These are phyloP conservation scores for Ctenicera cuprea DNA, from an alignment of 2,888 invertebrate genomes.

Conservation along the genomic window DNA sequence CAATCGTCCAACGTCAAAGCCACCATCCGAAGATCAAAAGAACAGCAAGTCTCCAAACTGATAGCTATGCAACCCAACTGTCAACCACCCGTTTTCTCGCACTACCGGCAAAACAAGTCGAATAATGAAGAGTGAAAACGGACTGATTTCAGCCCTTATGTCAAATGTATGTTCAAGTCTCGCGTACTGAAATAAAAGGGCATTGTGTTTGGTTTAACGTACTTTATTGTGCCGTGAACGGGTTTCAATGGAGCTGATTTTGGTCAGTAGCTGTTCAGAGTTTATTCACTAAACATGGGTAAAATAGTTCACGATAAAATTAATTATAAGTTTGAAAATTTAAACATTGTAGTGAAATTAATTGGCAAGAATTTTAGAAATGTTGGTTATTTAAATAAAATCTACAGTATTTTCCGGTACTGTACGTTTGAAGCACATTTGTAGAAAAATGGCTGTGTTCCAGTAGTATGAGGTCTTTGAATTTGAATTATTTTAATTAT, in stretches of 20 bases:
- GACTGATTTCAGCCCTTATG: constrained; percentile 54
- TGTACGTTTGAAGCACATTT: too few species aligned
- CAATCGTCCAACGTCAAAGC: neutral
- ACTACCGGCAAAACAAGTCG: constrained; percentile 47
- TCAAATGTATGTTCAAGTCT: constrained; percentile 52
- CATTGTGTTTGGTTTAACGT: constrained; percentile 50
- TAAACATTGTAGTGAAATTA: too few species aligned
- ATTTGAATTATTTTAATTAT: too few species aligned
- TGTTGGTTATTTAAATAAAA: too few species aligned
- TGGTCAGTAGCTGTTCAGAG: constrained; percentile 39
- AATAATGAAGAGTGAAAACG: constrained; percentile 47
- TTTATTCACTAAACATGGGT: constrained; percentile 32
- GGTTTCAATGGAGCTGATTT: constrained; percentile 35
- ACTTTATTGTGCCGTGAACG: constrained; percentile 36
- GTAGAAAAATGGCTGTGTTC: too few species aligned
- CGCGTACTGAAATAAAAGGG: constrained; percentile 42
- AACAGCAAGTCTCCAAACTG: constrained; percentile 3
- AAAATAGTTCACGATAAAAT: neutral
- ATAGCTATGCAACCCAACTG: constrained; percentile 58
- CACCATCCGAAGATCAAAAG: neutral
- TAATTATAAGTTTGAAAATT: neutral
- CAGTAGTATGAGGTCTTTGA: too few species aligned
- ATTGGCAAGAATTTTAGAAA: too few species aligned
- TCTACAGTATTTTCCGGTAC: too few species aligned
- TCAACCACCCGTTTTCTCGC: constrained; percentile 46